phyloP scores from a whole-genome alignment of 2,888 invertebrate genomes.

The Diarsia dahlii region DNA sequence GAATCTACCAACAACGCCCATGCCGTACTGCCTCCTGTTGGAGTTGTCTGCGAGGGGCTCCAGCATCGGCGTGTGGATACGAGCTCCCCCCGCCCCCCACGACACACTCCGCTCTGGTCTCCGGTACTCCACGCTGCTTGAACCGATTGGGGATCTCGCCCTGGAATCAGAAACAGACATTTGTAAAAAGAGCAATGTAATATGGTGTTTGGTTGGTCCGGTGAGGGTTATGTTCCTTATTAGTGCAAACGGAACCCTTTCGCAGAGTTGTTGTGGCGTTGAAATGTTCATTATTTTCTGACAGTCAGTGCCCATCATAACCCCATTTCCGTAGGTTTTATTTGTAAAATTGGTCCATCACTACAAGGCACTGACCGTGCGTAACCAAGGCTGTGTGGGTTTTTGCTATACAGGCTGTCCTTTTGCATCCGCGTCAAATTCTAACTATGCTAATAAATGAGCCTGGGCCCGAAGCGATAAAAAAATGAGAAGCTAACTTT shows the following conservation, averaged over 20 bases:
- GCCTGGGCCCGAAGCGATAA: no score
- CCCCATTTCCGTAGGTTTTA: background rate
- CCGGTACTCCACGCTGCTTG: conserved; percentile 87
- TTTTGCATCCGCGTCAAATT: no score
- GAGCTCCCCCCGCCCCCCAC: conserved; percentile 91
- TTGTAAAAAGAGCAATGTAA: background rate
- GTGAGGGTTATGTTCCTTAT: background rate
- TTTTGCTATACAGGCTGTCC: background rate
- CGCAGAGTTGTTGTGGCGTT: background rate
- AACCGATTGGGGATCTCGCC: conserved; percentile 84
- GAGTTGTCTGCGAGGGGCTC: conserved; percentile 98
- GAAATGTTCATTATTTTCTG: background rate
- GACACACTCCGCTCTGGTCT: conserved; percentile 87
- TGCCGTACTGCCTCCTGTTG: conserved; percentile 95
- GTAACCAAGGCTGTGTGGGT: background rate
- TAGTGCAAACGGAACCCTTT: background rate
- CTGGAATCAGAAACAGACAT: conserved; percentile 70
- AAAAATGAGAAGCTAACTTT: background rate
- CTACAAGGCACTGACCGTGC: background rate
- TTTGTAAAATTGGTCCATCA: background rate
- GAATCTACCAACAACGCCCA: conserved; percentile 95
- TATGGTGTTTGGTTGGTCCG: background rate
- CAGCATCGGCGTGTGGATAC: conserved; percentile 94
- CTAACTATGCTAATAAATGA: no score
- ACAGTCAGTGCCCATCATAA: background rate